Base-by-base conservation (phyloP, 2,888 invertebrate genomes). In the Chloromyia formosa region DNA sequence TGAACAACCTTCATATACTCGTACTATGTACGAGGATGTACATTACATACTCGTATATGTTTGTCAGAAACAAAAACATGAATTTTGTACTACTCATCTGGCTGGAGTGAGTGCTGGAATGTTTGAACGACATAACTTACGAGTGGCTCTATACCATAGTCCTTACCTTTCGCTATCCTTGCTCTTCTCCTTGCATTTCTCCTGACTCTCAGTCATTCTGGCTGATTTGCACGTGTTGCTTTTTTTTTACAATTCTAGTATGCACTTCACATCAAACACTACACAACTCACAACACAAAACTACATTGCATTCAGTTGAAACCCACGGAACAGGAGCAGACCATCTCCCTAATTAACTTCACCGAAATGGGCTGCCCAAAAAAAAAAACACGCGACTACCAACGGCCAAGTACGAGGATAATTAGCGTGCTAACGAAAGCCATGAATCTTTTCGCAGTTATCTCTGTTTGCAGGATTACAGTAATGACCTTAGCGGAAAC, bases 201-300 rank as follows among this genome's bases (percentile, higher is more conserved):
- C 60, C 23, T 60, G 60, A 23, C 23, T 60, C 22, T 60, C 60
- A 5, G 60, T 22, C 60, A 60, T 60, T 23, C 10, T 23, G 14
- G 23, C 14, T 5, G 23, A 14, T 14, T 23, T 20, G 22, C 60
- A 60, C 60, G 20, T 60, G 60, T 60, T 60, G 49, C 49, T 12
- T 49, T 49, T 49, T 49, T n/a, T 49, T 7, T 7, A 35, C 3
- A 49, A n/a, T n/a, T 49, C 49, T 10, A 12, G 49, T 12, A 49
- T 12, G 2, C 49, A n/a, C 49, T 49, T n/a, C 49, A 49, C 49
- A n/a, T 49, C 16, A 49, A 49, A 2, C 49, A 49, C 27, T 7
- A 35, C 27, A 35, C 3, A 49, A 49, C 49, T 49, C 10, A n/a
- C 3, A 49, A 12, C 2, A n/a, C 14, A 49, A n/a, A 49, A n/a